Percentiles rank a stretch among this genome's conserved stretches.
Conservation (phyloP, 2,888 invertebrate genomes). For the Silvanus unidentatus region DNA sequence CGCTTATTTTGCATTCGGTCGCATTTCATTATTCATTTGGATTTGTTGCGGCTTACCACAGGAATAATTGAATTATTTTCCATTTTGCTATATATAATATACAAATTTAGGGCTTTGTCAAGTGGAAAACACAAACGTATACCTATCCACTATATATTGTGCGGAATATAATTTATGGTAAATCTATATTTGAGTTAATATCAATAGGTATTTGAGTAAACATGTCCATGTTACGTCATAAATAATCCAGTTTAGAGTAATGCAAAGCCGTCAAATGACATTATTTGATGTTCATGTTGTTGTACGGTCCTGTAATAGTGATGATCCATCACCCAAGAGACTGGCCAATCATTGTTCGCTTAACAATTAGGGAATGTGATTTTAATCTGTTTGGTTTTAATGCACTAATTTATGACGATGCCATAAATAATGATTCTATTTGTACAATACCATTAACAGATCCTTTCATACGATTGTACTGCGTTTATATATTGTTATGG, state of each 20-base stretch:
- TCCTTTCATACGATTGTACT: too few species aligned
- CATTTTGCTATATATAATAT: too few species aligned
- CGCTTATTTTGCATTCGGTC: too few species aligned
- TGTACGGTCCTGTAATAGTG: constrained; percentile 24
- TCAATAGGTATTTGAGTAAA: constrained; percentile 23
- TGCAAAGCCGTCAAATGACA: constrained; percentile 29
- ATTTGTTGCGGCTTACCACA: too few species aligned
- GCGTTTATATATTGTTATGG: too few species aligned
- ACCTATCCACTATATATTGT: not conserved
- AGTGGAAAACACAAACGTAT: too few species aligned
- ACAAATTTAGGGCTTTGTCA: too few species aligned
- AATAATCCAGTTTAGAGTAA: constrained; percentile 30
- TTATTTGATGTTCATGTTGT: constrained; percentile 30
- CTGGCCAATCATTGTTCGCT: constrained; percentile 34
- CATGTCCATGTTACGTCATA: constrained; percentile 29
- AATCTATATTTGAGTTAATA: constrained; percentile 13
- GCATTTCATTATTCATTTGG: too few species aligned
- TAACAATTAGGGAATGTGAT: constrained; percentile 39
- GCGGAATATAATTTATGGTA: constrained; percentile 3
- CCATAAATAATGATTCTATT: constrained; percentile 17
- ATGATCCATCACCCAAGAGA: constrained; percentile 33
- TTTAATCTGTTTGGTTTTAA: constrained; percentile 34
- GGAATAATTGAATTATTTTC: too few species aligned
- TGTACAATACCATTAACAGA: too few species aligned
- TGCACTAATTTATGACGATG: constrained; percentile 30